Evolutionary conservation across 2,113 vertebrate species (phyloP).

Genomic region (Pangasianodon gigas): DNA sequence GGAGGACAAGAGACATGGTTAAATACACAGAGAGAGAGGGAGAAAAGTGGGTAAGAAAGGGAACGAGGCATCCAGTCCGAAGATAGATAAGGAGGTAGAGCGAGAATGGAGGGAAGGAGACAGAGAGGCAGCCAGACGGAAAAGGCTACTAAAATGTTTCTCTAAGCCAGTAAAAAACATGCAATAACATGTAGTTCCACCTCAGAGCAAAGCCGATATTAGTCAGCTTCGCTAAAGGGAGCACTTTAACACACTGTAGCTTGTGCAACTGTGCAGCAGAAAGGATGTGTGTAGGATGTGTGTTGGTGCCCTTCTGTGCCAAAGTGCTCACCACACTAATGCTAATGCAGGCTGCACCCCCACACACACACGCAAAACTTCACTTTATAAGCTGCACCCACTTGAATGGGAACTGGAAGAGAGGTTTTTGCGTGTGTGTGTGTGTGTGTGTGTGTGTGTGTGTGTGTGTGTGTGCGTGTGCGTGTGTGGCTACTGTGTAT

Average conservation of each 20-base stretch:
- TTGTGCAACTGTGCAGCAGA: conserved; percentile 24
- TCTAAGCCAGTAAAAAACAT: neutral
- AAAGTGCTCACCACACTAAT: conserved; percentile 36
- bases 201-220: neutral
- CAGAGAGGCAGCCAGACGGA: neutral
- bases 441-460: neutral
- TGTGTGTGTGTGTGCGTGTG: neutral
- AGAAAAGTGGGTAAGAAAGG: neutral
- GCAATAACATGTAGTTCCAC: neutral
- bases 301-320: conserved; percentile 42
- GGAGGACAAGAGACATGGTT: neutral
- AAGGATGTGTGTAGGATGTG: conserved; percentile 50
- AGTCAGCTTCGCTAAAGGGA: conserved; percentile 8
- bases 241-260: conserved; percentile 15
- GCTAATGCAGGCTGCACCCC: conserved; percentile 23
- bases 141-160: neutral
- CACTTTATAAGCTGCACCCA: conserved; percentile 18
- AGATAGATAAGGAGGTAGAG: neutral
- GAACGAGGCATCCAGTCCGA: neutral
- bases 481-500: neutral
- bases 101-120: neutral
- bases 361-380: neutral
- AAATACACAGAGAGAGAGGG: neutral
- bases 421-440: neutral
- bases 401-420: conserved; percentile 17